phyloP scores from a whole-genome alignment of 2,113 vertebrate species.

The Corydoras maculifer region DNA sequence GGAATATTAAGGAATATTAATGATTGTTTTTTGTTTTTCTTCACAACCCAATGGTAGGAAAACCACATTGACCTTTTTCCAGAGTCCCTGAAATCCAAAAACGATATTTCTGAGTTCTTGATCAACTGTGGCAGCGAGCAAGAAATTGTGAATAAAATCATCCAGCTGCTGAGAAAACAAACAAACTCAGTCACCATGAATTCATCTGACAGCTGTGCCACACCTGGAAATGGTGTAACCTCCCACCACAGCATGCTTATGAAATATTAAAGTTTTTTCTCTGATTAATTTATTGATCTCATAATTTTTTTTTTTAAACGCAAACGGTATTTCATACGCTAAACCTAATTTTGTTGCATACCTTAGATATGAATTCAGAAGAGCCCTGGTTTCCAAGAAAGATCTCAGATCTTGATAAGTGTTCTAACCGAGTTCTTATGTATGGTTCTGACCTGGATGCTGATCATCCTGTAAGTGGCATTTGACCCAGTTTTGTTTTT shows the following conservation, averaged over 20 bases:
- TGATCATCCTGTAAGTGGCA: conserved; percentile 76
- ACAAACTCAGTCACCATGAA: conserved; percentile 77
- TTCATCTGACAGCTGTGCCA: conserved; percentile 67
- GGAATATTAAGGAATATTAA: no score
- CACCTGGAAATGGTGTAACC: conserved; percentile 68
- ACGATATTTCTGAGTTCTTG: conserved; percentile 89
- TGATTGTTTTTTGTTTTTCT: no score
- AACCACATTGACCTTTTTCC: conserved; percentile 90
- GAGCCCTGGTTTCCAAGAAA: conserved; percentile 94
- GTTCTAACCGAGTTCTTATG: conserved; percentile 91
- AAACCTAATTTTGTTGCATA: no score
- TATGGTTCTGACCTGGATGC: conserved; percentile 92
- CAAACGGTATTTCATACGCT: no score
- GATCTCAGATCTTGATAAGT: conserved; percentile 92
- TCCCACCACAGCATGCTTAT: no score
- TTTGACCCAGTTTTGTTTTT: background rate
- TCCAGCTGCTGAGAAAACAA: conserved; percentile 82
- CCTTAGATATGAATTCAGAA: conserved; percentile 40
- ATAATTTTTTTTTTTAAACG: no score
- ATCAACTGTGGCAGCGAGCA: conserved; percentile 89
- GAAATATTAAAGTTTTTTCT: no score
- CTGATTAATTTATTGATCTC: no score
- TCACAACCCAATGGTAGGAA: conserved; percentile 63
- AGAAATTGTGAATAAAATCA: conserved; percentile 87
- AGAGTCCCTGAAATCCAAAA: conserved; percentile 87